Evolutionary conservation across 2,113 vertebrate genomes (phyloP).

Genomic region (Phylloscopus trochilus): DNA sequence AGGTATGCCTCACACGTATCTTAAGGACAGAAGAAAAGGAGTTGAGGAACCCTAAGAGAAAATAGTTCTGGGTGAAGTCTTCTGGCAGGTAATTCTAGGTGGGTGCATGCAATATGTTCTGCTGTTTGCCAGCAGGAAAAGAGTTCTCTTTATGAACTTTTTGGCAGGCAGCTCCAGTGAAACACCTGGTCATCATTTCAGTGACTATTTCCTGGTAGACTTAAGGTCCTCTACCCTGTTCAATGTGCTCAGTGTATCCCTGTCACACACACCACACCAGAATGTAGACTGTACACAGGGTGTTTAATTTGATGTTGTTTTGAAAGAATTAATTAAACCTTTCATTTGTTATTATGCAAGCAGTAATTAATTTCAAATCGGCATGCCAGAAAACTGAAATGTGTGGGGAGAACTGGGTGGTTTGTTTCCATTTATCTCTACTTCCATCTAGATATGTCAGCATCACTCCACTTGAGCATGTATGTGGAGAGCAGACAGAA

Average conservation of each 20-base stretch:
- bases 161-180: neutral
- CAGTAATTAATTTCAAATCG: neutral
- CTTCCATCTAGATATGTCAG: neutral
- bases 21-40: neutral
- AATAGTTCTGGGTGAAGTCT: neutral
- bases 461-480: neutral
- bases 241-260: neutral
- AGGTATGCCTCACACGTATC: neutral
- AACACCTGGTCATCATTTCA: neutral
- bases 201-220: neutral
- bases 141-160: neutral
- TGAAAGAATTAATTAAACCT: neutral
- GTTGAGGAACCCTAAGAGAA: neutral
- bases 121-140: neutral
- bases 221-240: neutral
- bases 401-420: neutral
- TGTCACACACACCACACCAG: neutral
- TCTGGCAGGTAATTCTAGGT: neutral
- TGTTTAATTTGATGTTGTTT: neutral
- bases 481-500: neutral
- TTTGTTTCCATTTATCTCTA: neutral
- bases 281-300: neutral
- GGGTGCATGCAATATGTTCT: neutral
- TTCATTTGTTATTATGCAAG: neutral
- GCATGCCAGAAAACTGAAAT: neutral